Conservation (phyloP, 2,797 vertebrate genomes). For the Dipus sagitta region DNA sequence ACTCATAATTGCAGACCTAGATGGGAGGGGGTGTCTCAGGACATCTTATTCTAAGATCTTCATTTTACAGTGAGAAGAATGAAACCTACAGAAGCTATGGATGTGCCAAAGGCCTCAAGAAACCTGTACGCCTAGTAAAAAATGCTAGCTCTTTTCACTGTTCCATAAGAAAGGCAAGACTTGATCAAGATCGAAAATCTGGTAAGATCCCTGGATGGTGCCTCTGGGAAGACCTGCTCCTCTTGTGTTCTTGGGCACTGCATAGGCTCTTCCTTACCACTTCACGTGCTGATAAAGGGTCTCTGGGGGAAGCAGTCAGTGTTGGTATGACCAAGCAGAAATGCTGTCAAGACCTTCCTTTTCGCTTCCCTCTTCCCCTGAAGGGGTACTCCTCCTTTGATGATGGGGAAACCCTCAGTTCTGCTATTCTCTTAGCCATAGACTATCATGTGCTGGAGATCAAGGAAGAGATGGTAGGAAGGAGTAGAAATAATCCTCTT, state of each 20-base stretch:
- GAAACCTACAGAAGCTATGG: not conserved
- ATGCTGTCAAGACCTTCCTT: not conserved
- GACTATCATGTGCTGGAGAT: not conserved
- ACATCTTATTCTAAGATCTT: not conserved
- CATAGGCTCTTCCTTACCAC: not conserved
- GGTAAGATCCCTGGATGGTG: not conserved
- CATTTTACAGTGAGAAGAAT: not conserved
- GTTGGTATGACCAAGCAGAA: not conserved
- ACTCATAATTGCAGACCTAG: not conserved
- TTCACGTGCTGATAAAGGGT: not conserved
- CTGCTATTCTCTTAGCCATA: not conserved
- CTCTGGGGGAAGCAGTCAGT: not conserved
- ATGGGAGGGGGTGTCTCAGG: not conserved
- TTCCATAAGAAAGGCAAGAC: not conserved
- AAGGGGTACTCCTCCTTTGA: not conserved
- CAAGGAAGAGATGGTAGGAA: not conserved
- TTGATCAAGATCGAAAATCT: not conserved
- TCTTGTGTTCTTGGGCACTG: not conserved
- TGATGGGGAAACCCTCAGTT: not conserved
- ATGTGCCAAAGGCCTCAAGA: not conserved
- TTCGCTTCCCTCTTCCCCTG: fast-evolving
- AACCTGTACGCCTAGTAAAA: not conserved
- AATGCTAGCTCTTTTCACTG: not conserved
- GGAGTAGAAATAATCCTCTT: not conserved
- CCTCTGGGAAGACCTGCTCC: not conserved